Evolutionary conservation across 2,888 invertebrate species (phyloP).

Genomic region (Dusona sp.): DNA sequence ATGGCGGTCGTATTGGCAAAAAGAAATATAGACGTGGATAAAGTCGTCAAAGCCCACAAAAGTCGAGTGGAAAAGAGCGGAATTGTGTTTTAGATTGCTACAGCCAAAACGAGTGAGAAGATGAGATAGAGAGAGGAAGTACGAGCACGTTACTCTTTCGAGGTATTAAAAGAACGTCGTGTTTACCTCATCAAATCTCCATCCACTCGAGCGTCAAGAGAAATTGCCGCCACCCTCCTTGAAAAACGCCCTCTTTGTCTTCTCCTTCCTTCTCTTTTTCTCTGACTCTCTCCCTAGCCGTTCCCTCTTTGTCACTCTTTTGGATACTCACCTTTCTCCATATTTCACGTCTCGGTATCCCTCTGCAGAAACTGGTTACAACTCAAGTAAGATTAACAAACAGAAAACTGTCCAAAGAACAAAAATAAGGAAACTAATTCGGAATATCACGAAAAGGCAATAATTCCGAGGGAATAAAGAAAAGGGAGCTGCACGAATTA

Average conservation of each 20-base stretch:
- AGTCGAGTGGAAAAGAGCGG: conserved; percentile 23
- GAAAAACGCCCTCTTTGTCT: conserved; percentile 19
- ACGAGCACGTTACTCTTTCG: conserved; percentile 41
- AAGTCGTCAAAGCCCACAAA: conserved; percentile 11
- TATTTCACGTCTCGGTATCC: conserved; percentile 34
- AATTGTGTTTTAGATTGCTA: conserved; percentile 44
- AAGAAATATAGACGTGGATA: conserved; percentile 42
- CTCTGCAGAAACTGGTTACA: conserved; percentile 18
- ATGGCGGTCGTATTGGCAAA: conserved; percentile 41
- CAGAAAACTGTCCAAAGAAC: conserved; percentile 36
- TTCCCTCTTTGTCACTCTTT: conserved; percentile 15
- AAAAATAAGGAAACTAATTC: conserved; percentile 27
- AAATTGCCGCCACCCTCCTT: conserved; percentile 48
- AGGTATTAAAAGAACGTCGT: conserved; percentile 72
- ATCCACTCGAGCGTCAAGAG: conserved; percentile 72
- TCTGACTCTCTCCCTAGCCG: neutral
- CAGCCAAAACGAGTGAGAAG: conserved; percentile 13
- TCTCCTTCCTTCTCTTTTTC: conserved; percentile 7
- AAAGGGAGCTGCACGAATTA: conserved; percentile 1
- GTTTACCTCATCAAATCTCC: conserved; percentile 79
- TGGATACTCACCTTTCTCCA: neutral
- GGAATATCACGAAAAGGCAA: conserved; percentile 30
- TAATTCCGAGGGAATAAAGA: conserved; percentile 1
- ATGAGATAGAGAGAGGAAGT: conserved; percentile 6
- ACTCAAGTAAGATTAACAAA: conserved; percentile 58